A percentile compares a stretch with the other conserved stretches of the same genome.
phyloP scores from a whole-genome alignment of 2,797 vertebrate species.

The Lepilemur ruficaudatus region DNA sequence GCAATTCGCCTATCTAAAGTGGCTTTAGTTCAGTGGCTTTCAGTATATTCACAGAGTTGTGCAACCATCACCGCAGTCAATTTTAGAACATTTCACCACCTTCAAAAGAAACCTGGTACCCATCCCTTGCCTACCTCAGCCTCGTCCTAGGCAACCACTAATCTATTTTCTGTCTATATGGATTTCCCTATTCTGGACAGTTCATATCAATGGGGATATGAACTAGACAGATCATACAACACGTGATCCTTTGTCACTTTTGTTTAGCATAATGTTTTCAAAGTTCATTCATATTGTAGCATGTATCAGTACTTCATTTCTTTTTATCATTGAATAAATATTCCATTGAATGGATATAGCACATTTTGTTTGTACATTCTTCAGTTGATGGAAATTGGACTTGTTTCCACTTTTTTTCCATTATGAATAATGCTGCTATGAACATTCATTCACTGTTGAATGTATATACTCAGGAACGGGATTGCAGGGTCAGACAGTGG shows the following conservation, averaged over 20 bases:
- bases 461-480: background rate
- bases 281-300: background rate
- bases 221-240: background rate
- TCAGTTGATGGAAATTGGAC: background rate
- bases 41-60: background rate
- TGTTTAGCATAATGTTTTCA: background rate
- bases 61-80: background rate
- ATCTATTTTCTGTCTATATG: background rate
- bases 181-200: background rate
- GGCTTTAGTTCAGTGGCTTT: background rate
- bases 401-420: background rate
- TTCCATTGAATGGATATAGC: background rate
- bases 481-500: background rate
- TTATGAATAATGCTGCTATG: background rate
- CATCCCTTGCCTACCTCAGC: background rate
- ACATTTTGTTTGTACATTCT: background rate
- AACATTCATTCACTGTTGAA: background rate
- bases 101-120: background rate
- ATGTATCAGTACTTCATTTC: background rate
- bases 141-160: background rate
- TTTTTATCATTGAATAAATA: background rate
- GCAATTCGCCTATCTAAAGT: background rate
- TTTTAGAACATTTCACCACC: background rate
- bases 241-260: background rate
- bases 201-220: background rate